A percentile compares a stretch with the other conserved stretches of the same genome.
These are phyloP conservation scores for Holacanthus passer DNA, from an alignment of 2,113 vertebrate species.

Conservation along the genomic window DNA sequence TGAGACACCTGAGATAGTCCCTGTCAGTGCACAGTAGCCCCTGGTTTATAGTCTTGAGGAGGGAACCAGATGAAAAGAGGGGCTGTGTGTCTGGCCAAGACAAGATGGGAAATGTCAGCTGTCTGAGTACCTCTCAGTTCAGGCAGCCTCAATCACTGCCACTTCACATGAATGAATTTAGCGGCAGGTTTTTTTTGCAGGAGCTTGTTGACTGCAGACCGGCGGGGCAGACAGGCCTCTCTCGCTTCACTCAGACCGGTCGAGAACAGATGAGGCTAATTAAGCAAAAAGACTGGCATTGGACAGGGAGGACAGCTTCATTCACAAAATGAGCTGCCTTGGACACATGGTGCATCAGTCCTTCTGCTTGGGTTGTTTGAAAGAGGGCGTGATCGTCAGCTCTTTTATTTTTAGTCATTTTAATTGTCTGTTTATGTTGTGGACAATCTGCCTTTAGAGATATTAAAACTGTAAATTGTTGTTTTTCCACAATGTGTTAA, in stretches of 20 bases:
- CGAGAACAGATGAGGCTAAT: slow-evolving; percentile 13
- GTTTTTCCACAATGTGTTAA: not conserved
- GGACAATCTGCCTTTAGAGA: not conserved
- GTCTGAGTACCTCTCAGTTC: slow-evolving; percentile 43
- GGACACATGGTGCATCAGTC: slow-evolving; percentile 8
- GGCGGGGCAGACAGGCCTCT: not conserved
- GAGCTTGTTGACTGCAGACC: slow-evolving; percentile 18
- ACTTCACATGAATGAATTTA: slow-evolving; percentile 53
- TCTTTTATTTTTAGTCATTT: not conserved
- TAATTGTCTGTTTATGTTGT: not conserved
- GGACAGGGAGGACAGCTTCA: slow-evolving; percentile 18
- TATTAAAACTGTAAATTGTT: too few relatives aligned
- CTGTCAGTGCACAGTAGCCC: not conserved
- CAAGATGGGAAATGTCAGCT: slow-evolving; percentile 71
- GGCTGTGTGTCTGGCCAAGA: slow-evolving; percentile 47
- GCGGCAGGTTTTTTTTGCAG: slow-evolving; percentile 4
- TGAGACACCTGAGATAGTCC: slow-evolving; percentile 4
- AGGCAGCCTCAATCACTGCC: slow-evolving; percentile 50
- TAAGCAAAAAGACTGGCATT: slow-evolving; percentile 22
- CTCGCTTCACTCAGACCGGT: slow-evolving; percentile 15
- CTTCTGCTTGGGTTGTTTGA: not conserved
- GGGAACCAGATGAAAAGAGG: slow-evolving; percentile 11
- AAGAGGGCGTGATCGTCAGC: not conserved
- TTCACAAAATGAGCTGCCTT: slow-evolving; percentile 29
- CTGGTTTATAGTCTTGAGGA: slow-evolving; percentile 6